Percentiles rank a stretch among this genome's conserved stretches.
Evolutionary conservation across 2,888 invertebrate genomes (phyloP).

Genomic region (Leptinotarsa peninsularis): DNA sequence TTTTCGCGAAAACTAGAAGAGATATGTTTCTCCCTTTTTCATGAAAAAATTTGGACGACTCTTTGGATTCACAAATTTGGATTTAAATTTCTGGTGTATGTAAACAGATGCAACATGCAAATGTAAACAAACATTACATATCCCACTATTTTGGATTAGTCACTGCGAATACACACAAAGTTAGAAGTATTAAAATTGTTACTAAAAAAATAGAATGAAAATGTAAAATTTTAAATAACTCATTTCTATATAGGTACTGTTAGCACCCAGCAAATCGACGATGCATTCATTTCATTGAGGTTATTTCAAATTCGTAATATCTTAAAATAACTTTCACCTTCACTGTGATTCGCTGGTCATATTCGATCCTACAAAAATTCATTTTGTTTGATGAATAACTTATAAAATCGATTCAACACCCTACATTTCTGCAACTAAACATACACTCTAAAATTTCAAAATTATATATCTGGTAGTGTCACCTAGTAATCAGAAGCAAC

Average conservation of each 20-base stretch:
- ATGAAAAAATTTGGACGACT: not conserved
- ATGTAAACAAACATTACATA: slow-evolving; percentile 13
- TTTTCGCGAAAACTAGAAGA: not conserved
- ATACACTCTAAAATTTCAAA: not conserved
- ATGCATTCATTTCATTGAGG: slow-evolving; percentile 3
- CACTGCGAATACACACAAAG: not conserved
- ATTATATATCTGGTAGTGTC: not conserved
- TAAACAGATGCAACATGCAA: slow-evolving; percentile 8
- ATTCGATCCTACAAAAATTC: slow-evolving; percentile 14
- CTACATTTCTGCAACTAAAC: not conserved
- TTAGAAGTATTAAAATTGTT: not conserved
- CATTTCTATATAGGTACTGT: not conserved
- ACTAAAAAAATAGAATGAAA: no score
- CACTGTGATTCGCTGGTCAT: slow-evolving; percentile 11
- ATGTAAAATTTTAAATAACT: no score
- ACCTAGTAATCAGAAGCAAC: not conserved
- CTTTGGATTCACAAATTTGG: no score
- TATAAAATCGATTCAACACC: not conserved
- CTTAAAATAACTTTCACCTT: slow-evolving; percentile 42
- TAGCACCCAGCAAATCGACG: not conserved
- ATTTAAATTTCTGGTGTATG: not conserved
- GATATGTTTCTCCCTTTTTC: not conserved
- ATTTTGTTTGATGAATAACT: not conserved
- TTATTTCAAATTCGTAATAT: slow-evolving; percentile 31
- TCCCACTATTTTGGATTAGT: not conserved